Evolutionary conservation across 2,113 vertebrate species (phyloP).

Genomic region (human (Homo sapiens)): DNA sequence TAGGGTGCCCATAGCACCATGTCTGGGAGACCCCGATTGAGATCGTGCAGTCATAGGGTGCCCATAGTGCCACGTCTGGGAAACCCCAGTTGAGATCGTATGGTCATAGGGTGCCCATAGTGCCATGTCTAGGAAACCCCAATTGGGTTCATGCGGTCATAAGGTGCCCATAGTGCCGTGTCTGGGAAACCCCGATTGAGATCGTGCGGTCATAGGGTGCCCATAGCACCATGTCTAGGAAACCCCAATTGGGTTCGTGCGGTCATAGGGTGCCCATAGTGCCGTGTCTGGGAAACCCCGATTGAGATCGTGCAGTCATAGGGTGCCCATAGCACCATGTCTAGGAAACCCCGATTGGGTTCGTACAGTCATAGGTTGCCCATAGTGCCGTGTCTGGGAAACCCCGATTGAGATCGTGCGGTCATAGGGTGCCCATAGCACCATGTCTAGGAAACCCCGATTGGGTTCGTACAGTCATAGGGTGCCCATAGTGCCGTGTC

Average conservation of each 20-base stretch:
- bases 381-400: background rate
- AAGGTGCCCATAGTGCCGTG: accelerated
- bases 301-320: too few species aligned
- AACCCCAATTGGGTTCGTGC: too few species aligned
- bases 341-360: too few species aligned
- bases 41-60: accelerated
- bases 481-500: accelerated
- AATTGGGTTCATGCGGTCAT: accelerated
- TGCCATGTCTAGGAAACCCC: accelerated
- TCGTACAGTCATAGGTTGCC: accelerated
- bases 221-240: background rate
- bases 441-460: accelerated
- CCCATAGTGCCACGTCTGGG: accelerated
- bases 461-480: too few species aligned
- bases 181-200: too few species aligned
- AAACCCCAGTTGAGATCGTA: accelerated
- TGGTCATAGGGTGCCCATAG: too few species aligned
- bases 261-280: too few species aligned
- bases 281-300: too few species aligned
- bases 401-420: accelerated
- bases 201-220: too few species aligned
- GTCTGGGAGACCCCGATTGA: accelerated
- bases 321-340: accelerated
- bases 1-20: accelerated
- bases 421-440: accelerated